These are phyloP conservation scores for Vanacampus margaritifer DNA, from an alignment of 2,113 vertebrate species.

Conservation along the genomic window DNA sequence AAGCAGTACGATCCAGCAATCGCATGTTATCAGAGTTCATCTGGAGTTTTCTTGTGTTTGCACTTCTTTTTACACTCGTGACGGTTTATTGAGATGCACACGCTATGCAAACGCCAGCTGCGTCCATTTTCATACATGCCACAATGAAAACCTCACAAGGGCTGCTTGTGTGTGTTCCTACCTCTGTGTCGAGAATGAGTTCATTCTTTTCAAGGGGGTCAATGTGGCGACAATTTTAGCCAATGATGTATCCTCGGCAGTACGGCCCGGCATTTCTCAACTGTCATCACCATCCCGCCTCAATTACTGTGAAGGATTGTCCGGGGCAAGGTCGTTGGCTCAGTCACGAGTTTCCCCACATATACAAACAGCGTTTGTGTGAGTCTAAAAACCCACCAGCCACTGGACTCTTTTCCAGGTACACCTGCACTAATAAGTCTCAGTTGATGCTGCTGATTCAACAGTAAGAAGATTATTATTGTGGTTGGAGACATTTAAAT, in stretches of 20 bases:
- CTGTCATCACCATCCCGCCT: constrained; percentile 64
- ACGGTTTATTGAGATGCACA: no score
- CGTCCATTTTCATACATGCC: background rate
- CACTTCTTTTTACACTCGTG: no score
- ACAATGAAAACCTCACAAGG: constrained; percentile 10
- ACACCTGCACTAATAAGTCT: background rate
- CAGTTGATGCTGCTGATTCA: background rate
- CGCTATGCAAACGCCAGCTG: background rate
- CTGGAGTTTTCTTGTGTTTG: no score
- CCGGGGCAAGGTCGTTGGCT: constrained; percentile 67
- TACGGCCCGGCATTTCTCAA: constrained; percentile 66
- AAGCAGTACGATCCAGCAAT: no score
- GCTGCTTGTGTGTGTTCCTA: constrained; percentile 12
- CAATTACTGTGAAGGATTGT: constrained; percentile 73
- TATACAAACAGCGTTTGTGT: background rate
- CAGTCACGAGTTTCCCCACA: constrained; percentile 53
- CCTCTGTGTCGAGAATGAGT: background rate
- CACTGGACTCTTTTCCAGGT: background rate
- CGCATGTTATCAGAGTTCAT: no score
- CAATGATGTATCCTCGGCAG: constrained; percentile 66
- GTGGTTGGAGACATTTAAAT: background rate
- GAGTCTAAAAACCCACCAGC: background rate
- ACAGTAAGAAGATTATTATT: background rate
- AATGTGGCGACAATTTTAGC: constrained; percentile 70
- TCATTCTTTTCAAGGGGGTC: constrained; percentile 61